Conservation (phyloP, 2,113 vertebrate species). For the Callipepla squamata region DNA sequence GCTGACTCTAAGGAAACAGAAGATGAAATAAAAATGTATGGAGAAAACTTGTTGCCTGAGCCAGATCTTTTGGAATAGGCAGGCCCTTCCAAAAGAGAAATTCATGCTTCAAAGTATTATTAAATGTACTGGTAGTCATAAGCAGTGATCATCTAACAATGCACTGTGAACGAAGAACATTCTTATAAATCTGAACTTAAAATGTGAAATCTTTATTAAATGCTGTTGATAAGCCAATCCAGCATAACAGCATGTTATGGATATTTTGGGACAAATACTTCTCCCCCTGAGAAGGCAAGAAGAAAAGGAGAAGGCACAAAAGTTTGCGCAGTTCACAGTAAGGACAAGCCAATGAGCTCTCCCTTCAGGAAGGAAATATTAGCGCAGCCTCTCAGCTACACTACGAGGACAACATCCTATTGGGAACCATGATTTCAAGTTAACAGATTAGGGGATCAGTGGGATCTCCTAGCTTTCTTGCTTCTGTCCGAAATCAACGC, state of each 20-base stretch:
- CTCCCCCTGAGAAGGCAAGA: slow-evolving; percentile 34
- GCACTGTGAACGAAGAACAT: background rate
- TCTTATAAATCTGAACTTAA: background rate
- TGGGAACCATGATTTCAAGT: slow-evolving; percentile 19
- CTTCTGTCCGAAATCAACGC: background rate
- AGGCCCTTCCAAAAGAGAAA: background rate
- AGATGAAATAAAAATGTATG: background rate
- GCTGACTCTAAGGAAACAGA: background rate
- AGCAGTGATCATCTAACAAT: background rate
- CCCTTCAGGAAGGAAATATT: slow-evolving; percentile 51
- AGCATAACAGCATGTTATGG: slow-evolving; percentile 2
- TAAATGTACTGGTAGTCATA: background rate
- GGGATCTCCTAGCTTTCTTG: background rate
- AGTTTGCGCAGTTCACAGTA: slow-evolving; percentile 51
- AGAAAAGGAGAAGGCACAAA: slow-evolving; percentile 61
- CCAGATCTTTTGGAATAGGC: background rate
- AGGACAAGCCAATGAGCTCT: slow-evolving; percentile 33
- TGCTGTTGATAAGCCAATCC: background rate
- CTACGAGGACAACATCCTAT: background rate
- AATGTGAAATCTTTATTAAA: slow-evolving; percentile 29
- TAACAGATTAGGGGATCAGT: background rate
- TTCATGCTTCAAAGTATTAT: background rate
- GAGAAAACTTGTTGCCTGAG: background rate
- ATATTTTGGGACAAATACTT: slow-evolving; percentile 28
- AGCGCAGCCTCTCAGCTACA: slow-evolving; percentile 21